Evolutionary conservation across 2,797 vertebrate species (phyloP), one percentile per base, ranked within the genome.

Genomic region (Aphelocoma californica): DNA sequence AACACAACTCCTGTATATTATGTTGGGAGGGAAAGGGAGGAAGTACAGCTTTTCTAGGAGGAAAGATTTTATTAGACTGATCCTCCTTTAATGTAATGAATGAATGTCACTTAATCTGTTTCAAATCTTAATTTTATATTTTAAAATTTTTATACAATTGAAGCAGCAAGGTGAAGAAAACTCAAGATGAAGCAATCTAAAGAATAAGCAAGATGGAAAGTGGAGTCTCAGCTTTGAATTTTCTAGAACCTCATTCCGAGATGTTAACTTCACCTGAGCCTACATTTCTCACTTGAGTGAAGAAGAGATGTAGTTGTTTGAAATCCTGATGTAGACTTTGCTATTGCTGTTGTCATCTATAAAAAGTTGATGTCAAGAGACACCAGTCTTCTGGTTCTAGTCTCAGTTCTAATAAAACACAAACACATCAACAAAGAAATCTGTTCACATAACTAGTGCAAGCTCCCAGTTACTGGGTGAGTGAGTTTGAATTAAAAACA

Each of bases 1-100:
- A 54, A 47, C 36, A 32, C 6, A 70, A 12, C 20, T 94, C 16
- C 44, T 77, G 3, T 57, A 10, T 61, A 24, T 67, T 60, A 26
- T 48, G 7, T 4, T 77, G 29, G 2, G 7, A 6, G 19, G 6
- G 3, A 20, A 9, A 16, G 11, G 10, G 2, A 5, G 12, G 6
- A 58, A 69, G 12, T 34, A 69, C 32, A 75, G 24, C 10, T 89
- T 48, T 86, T 78, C 18, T 81, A 56, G 25, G 62, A 65, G 20
- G 45, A 67, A 61, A 60, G 16, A 20, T 73, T 57, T 77, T 66
- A 19, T 48, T 80, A 31, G 47, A 44, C 28, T 64, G 32, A 64
- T 90, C 21, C 53, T 81, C 32, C 73, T 62, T 15, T 60, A 48
- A 72, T 21, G 24, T 54, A 75, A 44, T 31, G 17, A 88, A 54